Percentiles rank a stretch among this genome's conserved stretches.
Evolutionary conservation across 2,888 invertebrate genomes (phyloP).

Genomic region (Patella depressa): DNA sequence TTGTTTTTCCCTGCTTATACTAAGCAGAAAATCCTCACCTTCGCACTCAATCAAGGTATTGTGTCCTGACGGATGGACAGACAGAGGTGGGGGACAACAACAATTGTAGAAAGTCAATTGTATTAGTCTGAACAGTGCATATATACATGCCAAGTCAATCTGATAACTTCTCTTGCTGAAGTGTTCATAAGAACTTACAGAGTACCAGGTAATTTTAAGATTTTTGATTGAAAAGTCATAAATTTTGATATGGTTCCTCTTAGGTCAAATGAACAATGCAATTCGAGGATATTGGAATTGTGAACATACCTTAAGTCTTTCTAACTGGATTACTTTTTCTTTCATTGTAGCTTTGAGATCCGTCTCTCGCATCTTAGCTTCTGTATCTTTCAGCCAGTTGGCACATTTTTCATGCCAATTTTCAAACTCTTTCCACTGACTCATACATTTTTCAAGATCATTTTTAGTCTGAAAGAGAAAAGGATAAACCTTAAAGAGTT

Average conservation of each 20-base stretch:
- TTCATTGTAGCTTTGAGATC: conserved; percentile 63
- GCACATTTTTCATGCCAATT: conserved; percentile 86
- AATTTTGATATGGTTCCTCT: no score
- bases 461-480: conserved; percentile 51
- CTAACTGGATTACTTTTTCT: conserved; percentile 64
- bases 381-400: conserved; percentile 89
- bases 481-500: conserved; percentile 1
- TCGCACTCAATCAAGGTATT: no score
- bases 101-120: background rate
- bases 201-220: no score
- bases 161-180: no score
- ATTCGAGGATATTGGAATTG: background rate
- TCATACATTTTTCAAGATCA: conserved; percentile 83
- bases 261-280: no score
- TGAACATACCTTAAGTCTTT: conserved; percentile 50
- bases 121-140: background rate
- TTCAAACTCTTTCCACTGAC: conserved; percentile 94
- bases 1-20: no score
- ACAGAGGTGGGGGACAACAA: no score
- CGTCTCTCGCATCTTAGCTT: conserved; percentile 80
- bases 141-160: background rate
- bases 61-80: no score
- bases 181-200: no score
- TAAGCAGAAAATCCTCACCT: no score
- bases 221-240: no score